Base-by-base conservation (phyloP, 1,140 invertebrate genomes). In the Brachionus koreanus region DNA sequence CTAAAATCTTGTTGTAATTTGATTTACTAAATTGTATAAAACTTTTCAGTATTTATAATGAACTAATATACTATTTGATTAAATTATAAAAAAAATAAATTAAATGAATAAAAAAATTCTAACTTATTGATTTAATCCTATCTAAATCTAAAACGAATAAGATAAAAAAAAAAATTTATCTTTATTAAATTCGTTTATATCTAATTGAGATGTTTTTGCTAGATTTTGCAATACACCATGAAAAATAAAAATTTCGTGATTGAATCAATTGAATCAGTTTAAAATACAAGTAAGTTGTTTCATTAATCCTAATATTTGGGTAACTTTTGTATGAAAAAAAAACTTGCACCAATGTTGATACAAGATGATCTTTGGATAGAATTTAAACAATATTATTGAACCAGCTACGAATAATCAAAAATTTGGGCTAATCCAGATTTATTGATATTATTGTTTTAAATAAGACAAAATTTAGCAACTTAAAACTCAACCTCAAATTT, bases 331-430 rank as follows among this genome's bases (percentile, higher is more conserved):
- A 23, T 19, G 49, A 57, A 19, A 57, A 42, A n/a, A 57, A 57
- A 29, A 57, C 16, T 57, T 57, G 49, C 19, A 57, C 49, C 16
- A 57, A 57, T 57, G 49, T 57, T 57, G 49, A 57, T 57, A 57
- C 49, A 57, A 57, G 49, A 57, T 57, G 49, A 57, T 57, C 49
- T 57, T 57, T 57, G 49, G 49, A 57, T 57, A 57, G 19, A 57
- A 57, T 57, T 57, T 57, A 57, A 52, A 57, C n/a, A 57, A 57
- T 19, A 57, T 57, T 19, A 57, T 23, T 19, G 49, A 57, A 57
- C 49, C 49, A 57, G 19, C 19, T 57, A 19, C 2, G 16, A 19
- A 19, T 5, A 52, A 16, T 52, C n/a, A 57, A 57, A n/a, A 57
- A 57, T 57, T 9, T 57, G 49, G n/a, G 49, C 49, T 57, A 57